Evolutionary conservation across 2,113 vertebrate species (phyloP).

Genomic region (Crotalus helleri): DNA sequence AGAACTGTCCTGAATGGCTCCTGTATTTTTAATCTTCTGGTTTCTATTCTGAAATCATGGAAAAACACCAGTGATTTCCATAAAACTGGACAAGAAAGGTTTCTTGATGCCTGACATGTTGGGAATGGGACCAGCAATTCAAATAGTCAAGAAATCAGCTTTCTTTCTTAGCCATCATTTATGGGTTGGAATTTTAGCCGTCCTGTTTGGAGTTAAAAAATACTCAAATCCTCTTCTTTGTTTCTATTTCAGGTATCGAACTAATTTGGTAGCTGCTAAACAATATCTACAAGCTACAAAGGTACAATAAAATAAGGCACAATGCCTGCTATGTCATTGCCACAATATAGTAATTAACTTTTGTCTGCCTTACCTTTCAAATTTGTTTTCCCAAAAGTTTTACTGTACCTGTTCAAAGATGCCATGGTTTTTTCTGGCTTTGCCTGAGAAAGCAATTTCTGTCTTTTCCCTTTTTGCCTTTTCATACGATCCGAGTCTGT

Average conservation of each 20-base stretch:
- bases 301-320: slow-evolving; percentile 68
- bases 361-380: background rate
- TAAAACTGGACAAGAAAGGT: background rate
- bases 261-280: slow-evolving; percentile 85
- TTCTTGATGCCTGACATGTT: background rate
- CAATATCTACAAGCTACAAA: slow-evolving; percentile 71
- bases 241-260: slow-evolving; percentile 77
- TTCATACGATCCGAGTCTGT: background rate
- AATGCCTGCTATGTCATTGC: background rate
- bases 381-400: background rate
- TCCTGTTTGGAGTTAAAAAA: background rate
- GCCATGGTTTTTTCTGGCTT: background rate
- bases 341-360: background rate
- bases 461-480: background rate
- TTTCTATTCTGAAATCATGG: background rate
- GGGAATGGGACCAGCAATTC: background rate
- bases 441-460: background rate
- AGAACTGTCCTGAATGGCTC: background rate
- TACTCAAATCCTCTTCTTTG: background rate
- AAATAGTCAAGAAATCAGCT: background rate
- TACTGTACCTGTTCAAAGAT: background rate
- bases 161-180: background rate
- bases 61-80: background rate
- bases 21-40: background rate
- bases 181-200: background rate